A percentile compares a stretch with the other conserved stretches of the same genome.
phyloP scores from a whole-genome alignment of 2,888 invertebrate genomes.

The Erpobdella octoculata region DNA sequence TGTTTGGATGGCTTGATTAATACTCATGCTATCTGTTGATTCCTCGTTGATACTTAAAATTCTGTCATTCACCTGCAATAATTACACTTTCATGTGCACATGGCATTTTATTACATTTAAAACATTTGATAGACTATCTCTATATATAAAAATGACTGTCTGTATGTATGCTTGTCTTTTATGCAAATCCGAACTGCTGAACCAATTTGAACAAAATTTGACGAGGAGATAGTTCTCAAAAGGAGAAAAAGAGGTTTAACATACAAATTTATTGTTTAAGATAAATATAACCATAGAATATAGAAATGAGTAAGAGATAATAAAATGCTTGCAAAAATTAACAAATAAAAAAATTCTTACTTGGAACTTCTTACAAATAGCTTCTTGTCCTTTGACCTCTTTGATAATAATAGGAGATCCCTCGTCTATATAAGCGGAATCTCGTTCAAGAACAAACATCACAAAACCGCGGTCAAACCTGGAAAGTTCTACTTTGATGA shows the following conservation, averaged over 20 bases:
- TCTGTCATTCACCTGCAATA: slow-evolving; percentile 46
- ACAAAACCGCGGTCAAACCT: background rate
- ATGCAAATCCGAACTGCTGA: too few species aligned
- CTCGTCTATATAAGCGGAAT: background rate
- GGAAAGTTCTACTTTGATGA: background rate
- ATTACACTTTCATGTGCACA: background rate
- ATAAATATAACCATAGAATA: background rate
- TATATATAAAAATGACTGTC: too few species aligned
- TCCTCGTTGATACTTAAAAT: slow-evolving; percentile 50
- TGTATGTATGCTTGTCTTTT: too few species aligned
- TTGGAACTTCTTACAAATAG: background rate
- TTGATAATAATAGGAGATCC: background rate
- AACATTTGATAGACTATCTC: too few species aligned
- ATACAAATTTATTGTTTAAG: too few species aligned
- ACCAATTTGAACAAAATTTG: too few species aligned
- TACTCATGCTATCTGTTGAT: slow-evolving; percentile 49
- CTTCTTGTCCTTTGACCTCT: slow-evolving; percentile 7
- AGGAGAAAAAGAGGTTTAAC: too few species aligned
- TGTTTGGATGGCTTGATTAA: slow-evolving; percentile 51
- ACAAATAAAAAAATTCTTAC: background rate
- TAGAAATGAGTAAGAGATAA: background rate
- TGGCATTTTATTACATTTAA: too few species aligned
- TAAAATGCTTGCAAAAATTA: background rate
- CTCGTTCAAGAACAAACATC: slow-evolving; percentile 10
- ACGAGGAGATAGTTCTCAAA: too few species aligned